These are phyloP conservation scores for Penaeus chinensis DNA, from an alignment of 1,140 invertebrate species.

Conservation along the genomic window DNA sequence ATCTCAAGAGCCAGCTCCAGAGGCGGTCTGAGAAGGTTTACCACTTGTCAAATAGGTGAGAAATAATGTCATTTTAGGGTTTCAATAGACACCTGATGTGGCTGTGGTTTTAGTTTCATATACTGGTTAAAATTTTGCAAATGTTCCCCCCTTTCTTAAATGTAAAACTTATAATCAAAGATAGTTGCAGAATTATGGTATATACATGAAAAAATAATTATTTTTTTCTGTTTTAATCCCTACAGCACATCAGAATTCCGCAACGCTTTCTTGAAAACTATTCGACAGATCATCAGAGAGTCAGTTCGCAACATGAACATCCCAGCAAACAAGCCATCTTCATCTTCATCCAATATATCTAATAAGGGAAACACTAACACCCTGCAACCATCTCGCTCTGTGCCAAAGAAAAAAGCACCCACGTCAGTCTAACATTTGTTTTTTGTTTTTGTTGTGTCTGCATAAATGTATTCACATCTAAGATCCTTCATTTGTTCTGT, in stretches of 20 bases:
- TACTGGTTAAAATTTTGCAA: no score
- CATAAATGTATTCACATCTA: no score
- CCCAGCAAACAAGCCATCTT: conserved; percentile 70
- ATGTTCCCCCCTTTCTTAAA: no score
- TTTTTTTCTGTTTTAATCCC: not conserved
- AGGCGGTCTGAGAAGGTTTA: conserved; percentile 96
- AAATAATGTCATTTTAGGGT: not conserved
- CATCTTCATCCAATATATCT: conserved; percentile 33
- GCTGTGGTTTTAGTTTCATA: no score
- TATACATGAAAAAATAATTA: no score
- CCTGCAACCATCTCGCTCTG: conserved; percentile 78
- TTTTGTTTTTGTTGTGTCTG: no score
- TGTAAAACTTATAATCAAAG: no score
- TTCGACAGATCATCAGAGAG: conserved; percentile 95
- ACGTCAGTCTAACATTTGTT: conserved; percentile 40
- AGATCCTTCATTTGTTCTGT: no score
- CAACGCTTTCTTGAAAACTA: conserved; percentile 96
- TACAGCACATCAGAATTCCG: conserved; percentile 74
- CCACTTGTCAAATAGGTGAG: conserved; percentile 92
- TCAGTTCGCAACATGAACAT: conserved; percentile 95
- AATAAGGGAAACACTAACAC: conserved; percentile 75
- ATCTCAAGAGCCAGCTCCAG: conserved; percentile 91
- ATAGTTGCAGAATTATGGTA: no score
- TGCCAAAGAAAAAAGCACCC: conserved; percentile 63
- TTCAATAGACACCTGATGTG: no score